These are phyloP conservation scores for Zaprionus obscuricornis DNA, from an alignment of 2,888 invertebrate genomes.

Conservation along the genomic window DNA sequence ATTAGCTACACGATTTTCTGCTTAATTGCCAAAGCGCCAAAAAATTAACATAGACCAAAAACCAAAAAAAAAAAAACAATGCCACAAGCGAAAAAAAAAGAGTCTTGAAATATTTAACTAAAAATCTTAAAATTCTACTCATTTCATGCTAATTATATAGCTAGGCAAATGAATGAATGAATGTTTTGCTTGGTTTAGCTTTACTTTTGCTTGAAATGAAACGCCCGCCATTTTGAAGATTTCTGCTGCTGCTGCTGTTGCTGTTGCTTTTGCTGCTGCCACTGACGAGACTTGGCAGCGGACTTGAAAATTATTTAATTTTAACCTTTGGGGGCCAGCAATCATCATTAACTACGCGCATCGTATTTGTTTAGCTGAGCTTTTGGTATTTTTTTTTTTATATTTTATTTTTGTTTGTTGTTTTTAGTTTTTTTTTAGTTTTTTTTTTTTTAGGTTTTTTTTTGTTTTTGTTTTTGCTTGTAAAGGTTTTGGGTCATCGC, in stretches of 20 bases:
- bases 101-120: conserved; percentile 54
- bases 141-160: conserved; percentile 80
- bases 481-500: conserved; percentile 76
- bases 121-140: conserved; percentile 72
- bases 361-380: conserved; percentile 55
- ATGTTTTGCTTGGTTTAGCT: conserved; percentile 13
- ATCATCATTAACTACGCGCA: conserved; percentile 79
- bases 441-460: conserved; percentile 11
- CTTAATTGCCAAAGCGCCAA: conserved; percentile 74
- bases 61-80: conserved; percentile 33
- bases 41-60: conserved; percentile 62
- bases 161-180: conserved; percentile 64
- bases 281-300: conserved; percentile 33
- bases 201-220: conserved; percentile 32
- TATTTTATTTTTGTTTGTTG: not conserved
- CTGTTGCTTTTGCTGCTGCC: conserved; percentile 24
- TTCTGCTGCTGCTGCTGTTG: too few species aligned
- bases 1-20: conserved; percentile 73
- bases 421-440: conserved; percentile 30
- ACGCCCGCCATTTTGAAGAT: conserved; percentile 77
- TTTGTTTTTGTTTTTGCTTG: conserved; percentile 34
- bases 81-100: conserved; percentile 67
- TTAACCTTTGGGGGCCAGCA: conserved; percentile 79
- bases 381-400: conserved; percentile 9
- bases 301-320: conserved; percentile 74